A percentile compares a stretch with the other conserved stretches of the same genome.
Conservation (phyloP, 2,113 vertebrate genomes). For the Tursiops truncatus region DNA sequence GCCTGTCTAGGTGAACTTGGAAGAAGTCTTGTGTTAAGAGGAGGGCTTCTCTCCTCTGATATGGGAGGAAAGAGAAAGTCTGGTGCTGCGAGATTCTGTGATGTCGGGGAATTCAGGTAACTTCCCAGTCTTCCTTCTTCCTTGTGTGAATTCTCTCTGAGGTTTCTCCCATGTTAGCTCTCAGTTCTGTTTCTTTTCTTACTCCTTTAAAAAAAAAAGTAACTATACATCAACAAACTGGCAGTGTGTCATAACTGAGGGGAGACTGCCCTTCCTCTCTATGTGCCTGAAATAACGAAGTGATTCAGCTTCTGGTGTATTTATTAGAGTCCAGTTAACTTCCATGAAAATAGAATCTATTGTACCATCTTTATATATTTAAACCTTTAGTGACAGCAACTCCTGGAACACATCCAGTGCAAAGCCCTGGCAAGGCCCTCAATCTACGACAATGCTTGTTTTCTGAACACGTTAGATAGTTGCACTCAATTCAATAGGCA, state of each 20-base stretch:
- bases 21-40: background rate
- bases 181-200: conserved; percentile 47
- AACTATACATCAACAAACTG: conserved; percentile 29
- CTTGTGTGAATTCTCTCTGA: background rate
- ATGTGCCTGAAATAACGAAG: conserved; percentile 65
- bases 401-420: conserved; percentile 7
- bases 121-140: background rate
- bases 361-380: conserved; percentile 58
- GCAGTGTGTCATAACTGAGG: background rate
- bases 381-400: conserved; percentile 30
- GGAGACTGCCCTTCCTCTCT: conserved; percentile 61
- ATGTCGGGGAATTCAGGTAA: background rate
- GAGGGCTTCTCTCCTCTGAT: background rate
- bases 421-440: background rate
- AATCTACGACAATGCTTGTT: background rate
- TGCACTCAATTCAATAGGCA: background rate
- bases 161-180: background rate
- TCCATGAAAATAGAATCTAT: conserved; percentile 49
- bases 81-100: background rate
- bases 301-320: conserved; percentile 65
- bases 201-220: background rate
- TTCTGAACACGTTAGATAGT: background rate
- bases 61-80: background rate
- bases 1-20: background rate
- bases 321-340: conserved; percentile 53